Evolutionary conservation across 2,113 vertebrate genomes (phyloP).

Genomic region (Eudorcas thomsonii): DNA sequence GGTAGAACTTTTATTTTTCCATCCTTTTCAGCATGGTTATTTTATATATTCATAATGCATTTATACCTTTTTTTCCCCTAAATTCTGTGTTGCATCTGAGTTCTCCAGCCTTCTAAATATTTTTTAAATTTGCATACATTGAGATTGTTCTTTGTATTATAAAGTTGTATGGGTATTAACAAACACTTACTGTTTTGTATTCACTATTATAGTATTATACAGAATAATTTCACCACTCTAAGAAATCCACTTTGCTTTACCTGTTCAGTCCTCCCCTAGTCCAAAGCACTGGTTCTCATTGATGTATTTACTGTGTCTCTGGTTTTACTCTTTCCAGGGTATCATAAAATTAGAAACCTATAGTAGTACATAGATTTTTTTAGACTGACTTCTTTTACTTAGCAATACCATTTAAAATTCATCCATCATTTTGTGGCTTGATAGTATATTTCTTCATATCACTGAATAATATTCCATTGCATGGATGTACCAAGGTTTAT

Average conservation of each 20-base stretch:
- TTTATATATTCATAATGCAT: not conserved
- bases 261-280: not conserved
- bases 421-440: not conserved
- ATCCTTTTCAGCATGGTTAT: not conserved
- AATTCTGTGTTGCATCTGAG: not conserved
- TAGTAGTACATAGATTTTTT: not conserved
- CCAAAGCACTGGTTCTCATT: not conserved
- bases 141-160: not conserved
- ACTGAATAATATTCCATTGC: not conserved
- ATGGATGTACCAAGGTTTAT: not conserved
- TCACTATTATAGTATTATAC: not conserved
- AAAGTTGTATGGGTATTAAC: not conserved
- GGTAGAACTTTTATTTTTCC: not conserved
- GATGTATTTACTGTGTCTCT: not conserved
- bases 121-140: not conserved
- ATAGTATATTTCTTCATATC: not conserved
- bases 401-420: not conserved
- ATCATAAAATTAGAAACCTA: not conserved
- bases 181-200: not conserved
- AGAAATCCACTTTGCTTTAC: not conserved
- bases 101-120: not conserved
- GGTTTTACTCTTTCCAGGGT: slow-evolving; percentile 5
- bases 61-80: not conserved
- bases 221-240: not conserved
- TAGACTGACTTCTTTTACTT: not conserved